Base-by-base conservation (phyloP, 2,888 invertebrate genomes). In the Aporophyla nigra region DNA sequence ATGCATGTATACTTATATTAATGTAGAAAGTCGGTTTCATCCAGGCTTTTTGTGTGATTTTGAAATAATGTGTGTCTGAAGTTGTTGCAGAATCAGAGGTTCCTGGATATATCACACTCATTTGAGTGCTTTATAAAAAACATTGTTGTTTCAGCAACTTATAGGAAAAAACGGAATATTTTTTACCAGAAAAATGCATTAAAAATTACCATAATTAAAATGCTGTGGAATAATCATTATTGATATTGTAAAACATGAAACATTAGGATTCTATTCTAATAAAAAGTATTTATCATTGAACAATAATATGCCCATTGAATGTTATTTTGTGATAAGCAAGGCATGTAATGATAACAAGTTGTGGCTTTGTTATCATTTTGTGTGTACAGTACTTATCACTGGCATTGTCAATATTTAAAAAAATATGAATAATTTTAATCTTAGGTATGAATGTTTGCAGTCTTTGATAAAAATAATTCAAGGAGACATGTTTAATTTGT, bases 331-430 rank as follows among this genome's bases (percentile, higher is more conserved):
- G 84, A 80, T 83, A 78, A 83, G 65, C 33, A 14, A 53, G 33
- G 56, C 56, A 83, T 56, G 49, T 59, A 19, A 51, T 59, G 83
- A 82, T 83, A 83, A 69, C 65, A 71, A 82, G 33, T 46, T 56
- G 61, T 79, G 33, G 51, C 56, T 56, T 70, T 67, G 10, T 53
- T 65, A 53, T 46, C 71, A 58, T 16, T 53, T 3, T 65, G 49
- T 63, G 54, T 54, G 43, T 59, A 59, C 66, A 54, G 14, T 71
- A 12, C 7, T 33, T 67, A 77, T 56, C 54, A 24, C 27, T 59
- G 58, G 9, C 43, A 24, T 49, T 27, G 40, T 67, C 46, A 71
- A 54, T 78, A 71, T 56, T 53, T 21, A 63, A 63, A 58, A n/a
- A 59, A 58, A 5, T 10, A 14, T 6, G 6, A 33, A 10, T 49